A percentile compares a stretch with the other conserved stretches of the same genome.
phyloP scores from a whole-genome alignment of 2,113 vertebrate genomes.

The Lycaon pictus region DNA sequence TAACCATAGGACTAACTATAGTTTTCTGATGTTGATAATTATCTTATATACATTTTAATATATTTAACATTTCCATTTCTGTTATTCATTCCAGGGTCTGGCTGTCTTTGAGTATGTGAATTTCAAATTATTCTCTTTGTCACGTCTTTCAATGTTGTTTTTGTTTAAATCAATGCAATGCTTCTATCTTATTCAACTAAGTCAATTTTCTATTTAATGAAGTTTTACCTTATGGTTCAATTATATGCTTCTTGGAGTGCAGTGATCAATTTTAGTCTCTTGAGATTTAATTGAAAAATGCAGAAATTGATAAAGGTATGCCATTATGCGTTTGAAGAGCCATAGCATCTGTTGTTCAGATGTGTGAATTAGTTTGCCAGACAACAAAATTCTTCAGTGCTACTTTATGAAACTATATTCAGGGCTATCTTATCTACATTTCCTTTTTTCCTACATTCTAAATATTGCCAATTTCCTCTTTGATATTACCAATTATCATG shows the following conservation, averaged over 20 bases:
- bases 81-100: not conserved
- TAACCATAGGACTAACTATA: not conserved
- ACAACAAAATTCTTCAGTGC: not conserved
- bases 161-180: conserved; percentile 15
- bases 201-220: conserved; percentile 68
- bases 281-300: conserved; percentile 66
- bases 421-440: not conserved
- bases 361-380: conserved; percentile 49
- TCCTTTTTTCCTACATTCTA: not conserved
- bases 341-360: conserved; percentile 61
- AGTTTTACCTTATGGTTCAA: conserved; percentile 55
- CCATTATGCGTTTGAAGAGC: conserved; percentile 29
- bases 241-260: conserved; percentile 42
- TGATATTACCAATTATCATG: not conserved
- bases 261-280: conserved; percentile 65
- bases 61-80: conserved; percentile 37
- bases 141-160: not conserved
- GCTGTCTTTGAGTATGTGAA: not conserved
- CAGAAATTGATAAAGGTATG: conserved; percentile 59
- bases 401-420: not conserved
- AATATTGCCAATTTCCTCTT: not conserved
- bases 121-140: conserved; percentile 53
- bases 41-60: not conserved
- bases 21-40: not conserved
- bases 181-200: conserved; percentile 55